A percentile compares a stretch with the other conserved stretches of the same genome.
phyloP scores from a whole-genome alignment of 2,888 invertebrate genomes.

The Elmis aenea region DNA sequence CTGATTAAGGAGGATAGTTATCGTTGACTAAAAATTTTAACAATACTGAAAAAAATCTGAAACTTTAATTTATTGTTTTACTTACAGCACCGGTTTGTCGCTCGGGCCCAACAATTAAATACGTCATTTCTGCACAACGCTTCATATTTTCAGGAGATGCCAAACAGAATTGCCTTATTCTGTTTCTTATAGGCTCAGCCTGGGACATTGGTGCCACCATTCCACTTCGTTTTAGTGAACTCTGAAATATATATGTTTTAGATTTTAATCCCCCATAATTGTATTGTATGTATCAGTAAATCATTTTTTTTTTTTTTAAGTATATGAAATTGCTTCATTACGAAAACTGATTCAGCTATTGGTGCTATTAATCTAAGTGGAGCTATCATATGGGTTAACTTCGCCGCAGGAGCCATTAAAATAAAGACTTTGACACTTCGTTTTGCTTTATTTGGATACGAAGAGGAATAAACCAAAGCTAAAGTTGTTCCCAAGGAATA shows the following conservation, averaged over 20 bases:
- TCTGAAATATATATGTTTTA: too few relatives aligned
- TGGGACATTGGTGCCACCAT: conserved; percentile 30
- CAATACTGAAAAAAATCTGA: conserved; percentile 24
- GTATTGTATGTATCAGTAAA: too few relatives aligned
- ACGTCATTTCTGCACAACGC: conserved; percentile 35
- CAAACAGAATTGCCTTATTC: conserved; percentile 31
- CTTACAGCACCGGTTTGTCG: conserved; percentile 39
- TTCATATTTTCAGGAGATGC: conserved; percentile 38
- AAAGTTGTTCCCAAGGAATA: conserved; percentile 80
- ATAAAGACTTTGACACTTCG: conserved; percentile 56
- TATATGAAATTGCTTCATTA: too few relatives aligned
- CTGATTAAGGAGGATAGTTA: conserved; percentile 41
- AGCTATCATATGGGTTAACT: conserved; percentile 48
- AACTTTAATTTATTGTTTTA: conserved; percentile 8
- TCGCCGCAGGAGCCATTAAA: conserved; percentile 57
- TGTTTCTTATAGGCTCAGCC: conserved; percentile 28
- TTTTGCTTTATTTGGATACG: conserved; percentile 60
- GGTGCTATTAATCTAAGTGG: conserved; percentile 37
- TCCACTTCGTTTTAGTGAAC: too few relatives aligned
- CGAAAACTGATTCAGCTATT: neutral
- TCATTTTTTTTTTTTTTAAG: too few relatives aligned
- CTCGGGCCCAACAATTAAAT: conserved; percentile 38
- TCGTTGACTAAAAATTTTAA: conserved; percentile 12
- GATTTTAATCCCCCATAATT: too few relatives aligned
- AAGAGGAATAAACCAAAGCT: conserved; percentile 60